phyloP scores from a whole-genome alignment of 2,797 vertebrate species.

The Eremophila alpestris region DNA sequence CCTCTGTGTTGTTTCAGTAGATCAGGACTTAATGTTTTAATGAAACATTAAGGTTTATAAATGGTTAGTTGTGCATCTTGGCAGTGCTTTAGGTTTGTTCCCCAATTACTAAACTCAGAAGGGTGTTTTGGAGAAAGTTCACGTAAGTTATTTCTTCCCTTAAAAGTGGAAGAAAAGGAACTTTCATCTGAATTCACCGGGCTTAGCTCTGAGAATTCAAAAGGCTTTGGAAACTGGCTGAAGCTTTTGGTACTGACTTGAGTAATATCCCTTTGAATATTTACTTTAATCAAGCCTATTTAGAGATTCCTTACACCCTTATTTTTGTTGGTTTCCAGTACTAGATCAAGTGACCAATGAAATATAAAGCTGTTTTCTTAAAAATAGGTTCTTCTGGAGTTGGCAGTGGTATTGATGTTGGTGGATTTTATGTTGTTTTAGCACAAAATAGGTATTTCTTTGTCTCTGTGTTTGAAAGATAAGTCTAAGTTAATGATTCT shows the following conservation, averaged over 20 bases:
- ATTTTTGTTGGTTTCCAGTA: not conserved
- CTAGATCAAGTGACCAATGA: not conserved
- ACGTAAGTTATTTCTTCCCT: conserved; percentile 28
- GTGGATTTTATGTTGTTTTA: not conserved
- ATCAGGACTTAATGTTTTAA: conserved; percentile 47
- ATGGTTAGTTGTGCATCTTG: not conserved
- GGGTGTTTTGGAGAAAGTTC: conserved; percentile 41
- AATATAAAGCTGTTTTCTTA: not conserved
- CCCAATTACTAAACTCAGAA: conserved; percentile 19
- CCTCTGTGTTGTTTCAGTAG: conserved; percentile 37
- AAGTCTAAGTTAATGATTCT: not conserved
- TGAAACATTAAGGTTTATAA: not conserved
- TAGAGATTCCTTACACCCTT: not conserved
- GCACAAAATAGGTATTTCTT: not conserved
- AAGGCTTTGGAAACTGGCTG: conserved; percentile 36
- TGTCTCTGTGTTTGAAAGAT: not conserved
- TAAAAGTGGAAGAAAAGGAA: conserved; percentile 59
- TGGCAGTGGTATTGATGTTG: not conserved
- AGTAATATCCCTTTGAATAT: conserved; percentile 26
- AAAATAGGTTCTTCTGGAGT: not conserved
- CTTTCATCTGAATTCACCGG: conserved; percentile 57
- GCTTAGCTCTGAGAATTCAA: conserved; percentile 31
- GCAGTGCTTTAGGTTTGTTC: conserved; percentile 20
- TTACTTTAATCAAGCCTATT: conserved; percentile 31
- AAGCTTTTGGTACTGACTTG: not conserved